Evolutionary conservation across 2,113 vertebrate genomes (phyloP).

Genomic region (Pituophis catenifer): DNA sequence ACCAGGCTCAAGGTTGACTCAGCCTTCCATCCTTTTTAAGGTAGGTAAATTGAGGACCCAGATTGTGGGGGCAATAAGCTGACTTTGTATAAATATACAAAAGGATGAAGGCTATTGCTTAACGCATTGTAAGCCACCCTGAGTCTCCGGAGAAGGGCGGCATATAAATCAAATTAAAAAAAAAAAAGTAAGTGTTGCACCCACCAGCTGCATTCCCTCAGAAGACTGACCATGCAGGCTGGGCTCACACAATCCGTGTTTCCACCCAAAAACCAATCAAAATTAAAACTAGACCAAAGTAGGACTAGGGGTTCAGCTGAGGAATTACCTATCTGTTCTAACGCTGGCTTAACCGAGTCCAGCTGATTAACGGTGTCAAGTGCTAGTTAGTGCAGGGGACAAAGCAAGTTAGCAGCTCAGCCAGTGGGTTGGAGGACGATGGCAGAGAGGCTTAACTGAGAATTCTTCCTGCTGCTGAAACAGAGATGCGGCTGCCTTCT

Average conservation of each 20-base stretch:
- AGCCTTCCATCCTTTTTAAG: too few species aligned
- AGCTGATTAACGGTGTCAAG: background rate
- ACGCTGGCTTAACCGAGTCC: background rate
- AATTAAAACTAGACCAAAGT: background rate
- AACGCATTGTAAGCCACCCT: too few species aligned
- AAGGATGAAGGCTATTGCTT: too few species aligned
- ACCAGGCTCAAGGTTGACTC: too few species aligned
- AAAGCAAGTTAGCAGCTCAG: background rate
- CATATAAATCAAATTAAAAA: too few species aligned
- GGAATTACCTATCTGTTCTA: background rate
- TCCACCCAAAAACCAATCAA: background rate
- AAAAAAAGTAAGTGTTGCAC: background rate
- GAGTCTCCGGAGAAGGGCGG: too few species aligned
- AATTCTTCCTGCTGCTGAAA: background rate
- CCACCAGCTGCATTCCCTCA: background rate
- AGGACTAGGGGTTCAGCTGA: background rate
- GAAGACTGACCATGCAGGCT: background rate
- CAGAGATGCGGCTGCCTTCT: background rate
- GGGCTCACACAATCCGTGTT: background rate
- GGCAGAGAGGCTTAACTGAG: background rate
- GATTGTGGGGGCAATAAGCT: too few species aligned
- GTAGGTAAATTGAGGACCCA: too few species aligned
- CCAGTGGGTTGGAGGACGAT: background rate
- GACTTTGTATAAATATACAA: too few species aligned
- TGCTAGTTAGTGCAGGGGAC: background rate